Conservation (phyloP, 1,140 invertebrate genomes). For the Chrysomallon squamiferum region DNA sequence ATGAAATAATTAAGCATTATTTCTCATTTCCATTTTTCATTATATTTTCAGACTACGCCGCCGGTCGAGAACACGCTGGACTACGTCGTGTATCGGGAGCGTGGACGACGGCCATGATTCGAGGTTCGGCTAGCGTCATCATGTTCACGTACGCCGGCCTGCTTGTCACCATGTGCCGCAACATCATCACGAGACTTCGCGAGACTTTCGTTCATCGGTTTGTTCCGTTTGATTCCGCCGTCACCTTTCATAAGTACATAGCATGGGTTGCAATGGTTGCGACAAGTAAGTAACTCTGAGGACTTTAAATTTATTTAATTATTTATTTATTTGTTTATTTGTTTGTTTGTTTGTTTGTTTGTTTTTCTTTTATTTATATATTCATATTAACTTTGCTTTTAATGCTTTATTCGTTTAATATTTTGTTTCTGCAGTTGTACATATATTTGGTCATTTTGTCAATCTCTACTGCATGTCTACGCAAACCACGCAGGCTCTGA, state of each 20-base stretch:
- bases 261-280: conserved; percentile 95
- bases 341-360: not conserved
- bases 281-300: conserved; percentile 55
- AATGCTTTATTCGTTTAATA: too few relatives aligned
- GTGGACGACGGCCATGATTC: conserved; percentile 90
- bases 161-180: conserved; percentile 95
- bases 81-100: conserved; percentile 97
- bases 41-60: conserved; percentile 42
- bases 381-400: not conserved
- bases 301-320: not conserved
- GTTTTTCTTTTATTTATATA: conserved; percentile 2
- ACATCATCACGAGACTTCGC: conserved; percentile 91
- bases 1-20: too few relatives aligned
- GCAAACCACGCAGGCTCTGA: conserved; percentile 79
- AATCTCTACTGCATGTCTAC: conserved; percentile 99
- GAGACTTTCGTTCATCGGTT: conserved; percentile 98
- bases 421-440: conserved; percentile 58
- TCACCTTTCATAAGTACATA: conserved; percentile 98
- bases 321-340: not conserved
- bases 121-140: conserved; percentile 93
- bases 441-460: conserved; percentile 94
- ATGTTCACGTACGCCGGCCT: conserved; percentile 96
- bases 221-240: conserved; percentile 95
- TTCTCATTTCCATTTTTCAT: too few relatives aligned
- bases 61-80: conserved; percentile 87